Evolutionary conservation across 2,113 vertebrate genomes (phyloP).

Genomic region (Rynchops niger): DNA sequence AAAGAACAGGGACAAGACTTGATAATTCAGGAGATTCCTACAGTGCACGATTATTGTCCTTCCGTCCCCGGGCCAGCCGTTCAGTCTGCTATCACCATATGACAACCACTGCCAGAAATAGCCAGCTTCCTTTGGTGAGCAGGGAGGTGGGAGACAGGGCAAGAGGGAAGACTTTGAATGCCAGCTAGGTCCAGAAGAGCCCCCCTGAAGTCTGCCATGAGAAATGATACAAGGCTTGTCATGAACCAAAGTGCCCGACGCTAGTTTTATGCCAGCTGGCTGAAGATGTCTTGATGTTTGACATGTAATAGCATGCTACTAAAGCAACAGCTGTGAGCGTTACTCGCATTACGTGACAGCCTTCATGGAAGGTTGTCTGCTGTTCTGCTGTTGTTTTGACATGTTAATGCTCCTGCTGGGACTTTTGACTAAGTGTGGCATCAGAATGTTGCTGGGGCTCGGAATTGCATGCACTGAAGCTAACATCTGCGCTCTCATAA

Average conservation of each 20-base stretch:
- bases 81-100: background rate
- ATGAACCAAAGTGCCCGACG: fast-evolving
- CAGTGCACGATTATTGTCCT: background rate
- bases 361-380: background rate
- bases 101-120: background rate
- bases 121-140: background rate
- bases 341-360: background rate
- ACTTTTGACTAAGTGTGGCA: background rate
- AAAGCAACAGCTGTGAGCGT: background rate
- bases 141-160: background rate
- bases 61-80: background rate
- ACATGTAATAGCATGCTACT: background rate
- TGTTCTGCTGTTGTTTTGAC: background rate
- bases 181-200: background rate
- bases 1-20: background rate
- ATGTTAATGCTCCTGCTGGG: background rate
- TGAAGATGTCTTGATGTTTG: background rate
- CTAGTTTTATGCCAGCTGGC: background rate
- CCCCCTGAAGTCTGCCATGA: background rate
- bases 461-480: background rate
- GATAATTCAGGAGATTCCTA: background rate
- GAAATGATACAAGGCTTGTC: background rate
- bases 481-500: fast-evolving
- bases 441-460: background rate
- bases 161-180: background rate